A percentile compares a stretch with the other conserved stretches of the same genome.
Conservation (phyloP, 2,797 vertebrate species). For the Neopelma chrysocephalum region DNA sequence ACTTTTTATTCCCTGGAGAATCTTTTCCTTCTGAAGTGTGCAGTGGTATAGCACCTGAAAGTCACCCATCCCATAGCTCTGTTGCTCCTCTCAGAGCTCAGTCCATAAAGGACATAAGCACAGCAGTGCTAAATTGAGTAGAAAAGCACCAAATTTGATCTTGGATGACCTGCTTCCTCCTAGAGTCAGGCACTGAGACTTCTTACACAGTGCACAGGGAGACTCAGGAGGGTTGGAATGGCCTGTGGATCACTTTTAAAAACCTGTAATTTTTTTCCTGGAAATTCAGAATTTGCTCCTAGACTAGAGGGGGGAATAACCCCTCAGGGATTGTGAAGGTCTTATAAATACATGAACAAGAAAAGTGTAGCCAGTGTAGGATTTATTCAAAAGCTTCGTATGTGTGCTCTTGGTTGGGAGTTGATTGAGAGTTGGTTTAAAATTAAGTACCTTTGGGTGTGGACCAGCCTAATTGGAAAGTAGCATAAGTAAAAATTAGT, state of each 20-base stretch:
- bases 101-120: neutral
- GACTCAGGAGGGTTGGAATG: neutral
- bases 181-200: neutral
- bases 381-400: neutral
- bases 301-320: neutral
- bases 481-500: neutral
- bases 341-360: neutral
- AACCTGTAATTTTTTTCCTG: neutral
- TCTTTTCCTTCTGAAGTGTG: neutral
- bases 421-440: neutral
- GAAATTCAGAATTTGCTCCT: neutral
- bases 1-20: neutral
- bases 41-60: neutral
- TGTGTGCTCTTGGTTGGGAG: neutral
- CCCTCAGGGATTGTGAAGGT: neutral
- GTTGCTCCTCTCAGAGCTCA: neutral
- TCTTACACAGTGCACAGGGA: neutral
- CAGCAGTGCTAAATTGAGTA: neutral
- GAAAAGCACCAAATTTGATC: neutral
- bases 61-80: neutral
- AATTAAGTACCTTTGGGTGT: neutral
- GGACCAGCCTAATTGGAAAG: neutral
- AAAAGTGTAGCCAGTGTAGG: neutral
- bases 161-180: neutral
- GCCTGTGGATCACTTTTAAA: neutral